These are phyloP conservation scores for Peromyscus californicus DNA, from an alignment of 2,113 vertebrate genomes.

Conservation along the genomic window DNA sequence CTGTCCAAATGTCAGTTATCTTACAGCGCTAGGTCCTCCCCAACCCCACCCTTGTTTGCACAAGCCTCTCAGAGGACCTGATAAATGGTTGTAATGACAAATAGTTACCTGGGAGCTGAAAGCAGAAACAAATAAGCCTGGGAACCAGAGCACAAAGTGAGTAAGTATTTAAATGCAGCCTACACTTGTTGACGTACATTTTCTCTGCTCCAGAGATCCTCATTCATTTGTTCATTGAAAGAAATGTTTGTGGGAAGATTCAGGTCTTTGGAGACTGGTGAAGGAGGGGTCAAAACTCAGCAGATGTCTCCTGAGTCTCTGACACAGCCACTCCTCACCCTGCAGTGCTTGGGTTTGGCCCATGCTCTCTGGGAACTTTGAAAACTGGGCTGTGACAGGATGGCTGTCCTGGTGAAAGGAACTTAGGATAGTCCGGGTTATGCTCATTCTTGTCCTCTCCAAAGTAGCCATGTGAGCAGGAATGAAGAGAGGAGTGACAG, in stretches of 20 bases:
- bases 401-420: neutral
- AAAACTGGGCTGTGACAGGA: neutral
- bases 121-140: slow-evolving; percentile 8
- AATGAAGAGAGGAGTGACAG: neutral
- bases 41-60: neutral
- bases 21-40: neutral
- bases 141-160: slow-evolving; percentile 22
- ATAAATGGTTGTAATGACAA: slow-evolving; percentile 9
- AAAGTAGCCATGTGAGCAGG: neutral
- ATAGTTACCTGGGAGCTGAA: slow-evolving; percentile 28
- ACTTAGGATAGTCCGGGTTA: neutral
- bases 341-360: neutral
- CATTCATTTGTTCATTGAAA: neutral
- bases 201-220: neutral
- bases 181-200: neutral
- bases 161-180: slow-evolving; percentile 39
- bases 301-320: neutral
- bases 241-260: slow-evolving; percentile 39
- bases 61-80: neutral
- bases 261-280: neutral
- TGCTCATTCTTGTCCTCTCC: neutral
- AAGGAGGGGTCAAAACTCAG: neutral
- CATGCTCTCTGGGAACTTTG: neutral
- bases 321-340: neutral
- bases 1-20: neutral